Percentiles rank a stretch among this genome's conserved stretches.
These are phyloP conservation scores for Clepsis dumicolana DNA, from an alignment of 2,888 invertebrate genomes.

Conservation along the genomic window DNA sequence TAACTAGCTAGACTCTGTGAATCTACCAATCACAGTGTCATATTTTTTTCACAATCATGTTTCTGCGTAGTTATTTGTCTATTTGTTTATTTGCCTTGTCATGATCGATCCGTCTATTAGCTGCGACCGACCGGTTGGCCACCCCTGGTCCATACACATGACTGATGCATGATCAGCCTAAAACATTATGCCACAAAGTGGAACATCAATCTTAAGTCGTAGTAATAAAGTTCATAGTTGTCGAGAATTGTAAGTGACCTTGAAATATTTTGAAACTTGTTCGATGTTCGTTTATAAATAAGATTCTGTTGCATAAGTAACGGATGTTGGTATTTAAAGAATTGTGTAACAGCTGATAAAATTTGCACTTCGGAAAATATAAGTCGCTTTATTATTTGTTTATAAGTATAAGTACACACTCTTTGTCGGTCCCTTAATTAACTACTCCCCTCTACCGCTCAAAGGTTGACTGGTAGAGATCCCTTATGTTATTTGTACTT, in stretches of 20 bases:
- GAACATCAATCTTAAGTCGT: neutral
- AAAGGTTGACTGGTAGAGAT: no score
- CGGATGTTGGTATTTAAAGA: neutral
- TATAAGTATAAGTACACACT: no score
- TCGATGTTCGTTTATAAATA: neutral
- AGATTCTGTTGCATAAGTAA: neutral
- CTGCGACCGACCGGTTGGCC: no score
- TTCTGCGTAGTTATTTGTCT: no score
- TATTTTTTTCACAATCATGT: no score
- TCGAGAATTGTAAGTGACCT: neutral
- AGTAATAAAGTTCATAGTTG: neutral
- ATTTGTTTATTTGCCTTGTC: no score
- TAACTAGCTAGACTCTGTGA: no score
- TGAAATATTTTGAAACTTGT: slow-evolving; percentile 2
- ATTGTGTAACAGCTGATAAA: slow-evolving; percentile 4
- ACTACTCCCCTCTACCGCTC: no score
- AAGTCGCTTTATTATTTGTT: neutral
- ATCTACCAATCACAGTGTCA: no score
- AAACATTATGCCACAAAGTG: slow-evolving; percentile 10
- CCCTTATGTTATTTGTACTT: no score
- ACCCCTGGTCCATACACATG: neutral
- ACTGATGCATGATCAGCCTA: neutral
- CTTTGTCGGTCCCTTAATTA: no score
- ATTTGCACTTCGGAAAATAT: neutral
- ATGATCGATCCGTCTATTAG: no score